Base-by-base conservation (phyloP, 23 tunicate species). In the Botrylloides violaceus region DNA sequence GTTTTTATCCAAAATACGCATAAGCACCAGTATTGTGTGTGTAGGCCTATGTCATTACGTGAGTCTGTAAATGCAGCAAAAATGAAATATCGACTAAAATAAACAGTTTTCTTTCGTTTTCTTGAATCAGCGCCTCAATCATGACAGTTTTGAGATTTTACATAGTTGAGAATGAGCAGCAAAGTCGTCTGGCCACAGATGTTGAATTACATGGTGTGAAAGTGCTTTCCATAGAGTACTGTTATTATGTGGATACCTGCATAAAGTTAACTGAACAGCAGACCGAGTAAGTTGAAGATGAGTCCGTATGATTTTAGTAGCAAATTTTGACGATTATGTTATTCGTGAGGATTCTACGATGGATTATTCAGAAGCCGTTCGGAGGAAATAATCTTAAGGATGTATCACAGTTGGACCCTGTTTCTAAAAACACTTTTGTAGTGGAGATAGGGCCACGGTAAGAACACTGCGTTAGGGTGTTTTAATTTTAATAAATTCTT, bases 371-470 rank as follows among this genome's bases (percentile, higher is more conserved):
- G 19, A 9, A 63, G 33, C 70, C 70, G 7, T 63, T 63, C 36
- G 70, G 70, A 4, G 35, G 33, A 63, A 4, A 26, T 31, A 33
- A 25, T 4, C 35, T 63, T 9, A 63, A 9, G 18, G 4, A 29
- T 4, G 20, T 3, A 3, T 29, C 70, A 19, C 7, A 59, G 4
- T 31, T 63, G 26, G 12, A 4, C 5, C 23, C 23, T 4, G 4
- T 15, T 22, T 25, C 19, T 19, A 63, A 28, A 29, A 34, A 2
- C 34, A 32, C 24, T 18, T 24, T 64, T 36, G n/a, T 84, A 5
- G 24, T 84, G 49, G 92, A 84, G 72, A 73, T 84, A 43, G 92
- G 92, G 3, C 83, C 92, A 53, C 64, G 92, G 83, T 78, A 1
- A 15, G 43, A 24, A 48, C 15, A 15, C 53, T 43, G 53, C 12